Conservation (phyloP, 2,797 vertebrate species). For the Columba guinea region DNA sequence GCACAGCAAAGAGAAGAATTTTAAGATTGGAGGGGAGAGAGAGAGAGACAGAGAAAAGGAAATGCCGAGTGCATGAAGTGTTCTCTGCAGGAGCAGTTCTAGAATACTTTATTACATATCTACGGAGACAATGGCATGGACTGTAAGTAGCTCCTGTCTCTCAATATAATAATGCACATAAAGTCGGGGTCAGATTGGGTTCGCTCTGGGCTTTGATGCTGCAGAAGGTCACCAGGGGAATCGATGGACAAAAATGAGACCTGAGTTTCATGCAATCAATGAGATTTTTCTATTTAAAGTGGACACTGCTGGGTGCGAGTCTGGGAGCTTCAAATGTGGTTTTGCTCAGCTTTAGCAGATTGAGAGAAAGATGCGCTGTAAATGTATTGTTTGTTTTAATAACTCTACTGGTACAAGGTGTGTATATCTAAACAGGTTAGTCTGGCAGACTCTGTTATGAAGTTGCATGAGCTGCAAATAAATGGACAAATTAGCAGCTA, state of each 20-base stretch:
- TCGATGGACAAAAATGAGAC: conserved; percentile 88
- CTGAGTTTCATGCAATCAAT: conserved; percentile 90
- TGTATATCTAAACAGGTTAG: conserved; percentile 2
- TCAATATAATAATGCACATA: conserved; percentile 86
- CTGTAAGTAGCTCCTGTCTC: conserved; percentile 82
- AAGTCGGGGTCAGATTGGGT: conserved; percentile 93
- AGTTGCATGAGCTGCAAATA: conserved; percentile 6
- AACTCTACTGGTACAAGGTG: conserved; percentile 25
- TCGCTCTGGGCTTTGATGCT: conserved; percentile 92
- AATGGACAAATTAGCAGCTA: conserved; percentile 16
- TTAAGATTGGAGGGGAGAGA: conserved; percentile 56
- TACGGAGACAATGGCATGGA: conserved; percentile 78
- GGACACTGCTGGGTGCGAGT: conserved; percentile 85
- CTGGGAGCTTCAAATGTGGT: conserved; percentile 86
- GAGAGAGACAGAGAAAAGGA: conserved; percentile 64
- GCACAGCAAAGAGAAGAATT: conserved; percentile 71
- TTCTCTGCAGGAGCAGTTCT: conserved; percentile 78
- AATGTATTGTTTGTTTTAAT: conserved; percentile 69
- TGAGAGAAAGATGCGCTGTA: conserved; percentile 64
- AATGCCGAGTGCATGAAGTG: conserved; percentile 74
- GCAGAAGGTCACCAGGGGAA: conserved; percentile 91
- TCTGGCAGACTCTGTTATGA: conserved; percentile 19
- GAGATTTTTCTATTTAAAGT: conserved; percentile 88
- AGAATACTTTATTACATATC: conserved; percentile 82
- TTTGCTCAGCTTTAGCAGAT: conserved; percentile 80